phyloP scores from a whole-genome alignment of 2,113 vertebrate species.

The Saguinus midas region DNA sequence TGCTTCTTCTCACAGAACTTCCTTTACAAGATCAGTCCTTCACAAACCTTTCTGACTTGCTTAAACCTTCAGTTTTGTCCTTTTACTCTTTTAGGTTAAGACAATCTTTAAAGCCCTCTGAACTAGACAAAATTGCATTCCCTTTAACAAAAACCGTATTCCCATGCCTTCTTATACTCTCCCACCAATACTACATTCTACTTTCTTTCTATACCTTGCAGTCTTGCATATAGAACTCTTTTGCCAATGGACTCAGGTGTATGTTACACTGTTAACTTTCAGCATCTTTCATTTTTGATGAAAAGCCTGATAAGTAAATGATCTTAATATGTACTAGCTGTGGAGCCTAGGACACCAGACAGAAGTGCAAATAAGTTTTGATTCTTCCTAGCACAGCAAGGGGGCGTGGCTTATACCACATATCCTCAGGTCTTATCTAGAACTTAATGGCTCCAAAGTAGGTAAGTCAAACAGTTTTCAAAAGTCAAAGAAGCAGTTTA shows the following conservation, averaged over 20 bases:
- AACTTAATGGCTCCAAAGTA: background rate
- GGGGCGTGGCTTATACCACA: background rate
- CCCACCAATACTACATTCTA: background rate
- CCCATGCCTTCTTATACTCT: background rate
- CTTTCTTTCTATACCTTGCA: background rate
- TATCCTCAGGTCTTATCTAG: background rate
- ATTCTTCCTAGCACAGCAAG: too few relatives aligned
- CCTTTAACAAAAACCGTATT: background rate
- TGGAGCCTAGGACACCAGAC: too few relatives aligned
- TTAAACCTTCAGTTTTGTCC: background rate
- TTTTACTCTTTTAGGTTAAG: background rate
- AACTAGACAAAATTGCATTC: background rate
- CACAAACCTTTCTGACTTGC: background rate
- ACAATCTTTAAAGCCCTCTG: background rate
- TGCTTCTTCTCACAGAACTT: too few relatives aligned
- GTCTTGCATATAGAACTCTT: background rate
- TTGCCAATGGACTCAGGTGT: background rate
- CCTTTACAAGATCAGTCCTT: too few relatives aligned
- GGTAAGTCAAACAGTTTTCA: background rate
- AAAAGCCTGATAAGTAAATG: background rate
- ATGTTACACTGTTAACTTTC: background rate
- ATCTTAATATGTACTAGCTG: background rate
- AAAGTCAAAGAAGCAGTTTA: background rate
- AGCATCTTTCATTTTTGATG: background rate
- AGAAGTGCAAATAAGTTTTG: too few relatives aligned